phyloP scores from a whole-genome alignment of 2,888 invertebrate genomes.

The Papilio gigon region DNA sequence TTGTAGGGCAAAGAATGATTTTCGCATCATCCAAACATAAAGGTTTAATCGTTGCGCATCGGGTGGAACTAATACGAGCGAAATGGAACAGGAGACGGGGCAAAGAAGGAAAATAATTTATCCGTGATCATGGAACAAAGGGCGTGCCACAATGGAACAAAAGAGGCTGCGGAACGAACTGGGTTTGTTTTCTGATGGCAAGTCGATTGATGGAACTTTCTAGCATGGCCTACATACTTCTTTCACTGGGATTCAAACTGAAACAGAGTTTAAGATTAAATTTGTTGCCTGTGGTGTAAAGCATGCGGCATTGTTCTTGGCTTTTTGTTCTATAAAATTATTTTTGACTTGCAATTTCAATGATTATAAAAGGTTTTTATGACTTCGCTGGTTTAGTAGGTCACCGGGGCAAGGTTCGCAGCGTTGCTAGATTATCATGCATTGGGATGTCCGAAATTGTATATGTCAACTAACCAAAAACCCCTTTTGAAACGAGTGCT shows the following conservation, averaged over 20 bases:
- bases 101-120: constrained; percentile 80
- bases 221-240: constrained; percentile 62
- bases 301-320: constrained; percentile 28
- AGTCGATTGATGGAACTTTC: constrained; percentile 77
- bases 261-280: constrained; percentile 53
- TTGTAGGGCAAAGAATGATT: constrained; percentile 77
- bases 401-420: neutral
- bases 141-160: constrained; percentile 75
- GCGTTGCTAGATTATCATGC: neutral
- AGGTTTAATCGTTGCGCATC: constrained; percentile 81
- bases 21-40: constrained; percentile 80
- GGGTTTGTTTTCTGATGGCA: constrained; percentile 76
- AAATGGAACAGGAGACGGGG: constrained; percentile 79
- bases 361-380: neutral
- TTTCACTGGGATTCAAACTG: constrained; percentile 54
- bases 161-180: constrained; percentile 70
- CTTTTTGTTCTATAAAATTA: constrained; percentile 3
- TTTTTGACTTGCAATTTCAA: constrained; percentile 6
- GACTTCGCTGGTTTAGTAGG: neutral
- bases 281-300: constrained; percentile 42
- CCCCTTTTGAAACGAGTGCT: neutral
- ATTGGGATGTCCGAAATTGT: neutral
- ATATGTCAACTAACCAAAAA: neutral
- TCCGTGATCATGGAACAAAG: constrained; percentile 79
- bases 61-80: constrained; percentile 81